phyloP scores from a whole-genome alignment of 2,888 invertebrate genomes.

The Diaphora mendica region DNA sequence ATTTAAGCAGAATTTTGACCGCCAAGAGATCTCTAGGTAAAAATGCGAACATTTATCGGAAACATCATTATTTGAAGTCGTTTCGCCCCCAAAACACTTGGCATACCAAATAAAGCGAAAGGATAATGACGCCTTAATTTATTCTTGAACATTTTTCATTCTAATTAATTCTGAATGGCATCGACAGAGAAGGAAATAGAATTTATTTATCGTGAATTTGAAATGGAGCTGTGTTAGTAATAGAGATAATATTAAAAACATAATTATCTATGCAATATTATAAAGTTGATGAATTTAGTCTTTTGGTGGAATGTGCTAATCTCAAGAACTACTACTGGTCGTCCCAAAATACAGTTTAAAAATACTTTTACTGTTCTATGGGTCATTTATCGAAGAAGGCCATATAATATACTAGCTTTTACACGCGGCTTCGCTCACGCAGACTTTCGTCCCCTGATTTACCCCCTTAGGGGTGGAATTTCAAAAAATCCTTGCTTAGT shows the following conservation, averaged over 20 bases:
- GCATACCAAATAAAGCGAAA: slow-evolving; percentile 5
- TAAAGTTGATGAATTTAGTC: no score
- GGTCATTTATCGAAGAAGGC: no score
- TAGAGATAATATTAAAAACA: not conserved
- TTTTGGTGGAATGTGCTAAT: no score
- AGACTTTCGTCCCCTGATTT: no score
- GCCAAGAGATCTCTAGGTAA: not conserved
- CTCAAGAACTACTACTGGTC: no score
- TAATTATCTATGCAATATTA: no score
- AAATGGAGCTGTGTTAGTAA: slow-evolving; percentile 36
- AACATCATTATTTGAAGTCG: not conserved
- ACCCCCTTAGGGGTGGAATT: no score
- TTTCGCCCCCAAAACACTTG: slow-evolving; percentile 9
- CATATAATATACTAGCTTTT: no score
- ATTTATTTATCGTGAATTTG: slow-evolving; percentile 44
- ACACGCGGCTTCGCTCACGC: no score
- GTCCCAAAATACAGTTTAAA: no score
- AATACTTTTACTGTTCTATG: no score
- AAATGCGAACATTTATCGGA: not conserved
- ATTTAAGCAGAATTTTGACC: not conserved
- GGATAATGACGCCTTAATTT: slow-evolving; percentile 30
- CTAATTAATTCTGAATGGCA: slow-evolving; percentile 48
- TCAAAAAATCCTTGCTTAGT: no score
- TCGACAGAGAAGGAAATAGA: slow-evolving; percentile 38
- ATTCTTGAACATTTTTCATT: slow-evolving; percentile 42